Evolutionary conservation across 2,113 vertebrate genomes (phyloP), one percentile per base, ranked within the genome.

Genomic region (Psettodes erumei): DNA sequence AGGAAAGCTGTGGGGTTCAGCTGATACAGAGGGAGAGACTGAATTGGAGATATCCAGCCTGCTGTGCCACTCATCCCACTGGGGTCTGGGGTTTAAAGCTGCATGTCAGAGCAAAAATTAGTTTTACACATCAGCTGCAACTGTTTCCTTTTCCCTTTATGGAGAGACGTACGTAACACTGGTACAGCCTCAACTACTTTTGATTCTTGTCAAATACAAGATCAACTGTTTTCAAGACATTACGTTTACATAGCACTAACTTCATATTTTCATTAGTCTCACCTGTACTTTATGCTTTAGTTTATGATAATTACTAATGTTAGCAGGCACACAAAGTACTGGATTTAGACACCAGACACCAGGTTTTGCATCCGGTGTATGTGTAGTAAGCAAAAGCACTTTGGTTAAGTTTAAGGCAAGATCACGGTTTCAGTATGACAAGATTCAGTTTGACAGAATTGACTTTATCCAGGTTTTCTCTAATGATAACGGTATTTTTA

Each of bases 1-100:
- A 82, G 90, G 85, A 90, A 84, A 86, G 81, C 89, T 88, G 79
- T 68, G 73, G 65, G 89, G 67, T 91, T 86, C 71, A 75, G 71
- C 74, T 85, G 77, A 82, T 76, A 73, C 71, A 76, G 77, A 76
- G 45, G n/a, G n/a, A 77, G 74, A 85, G 62, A 60, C 70, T 81
- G 86, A 90, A 85, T 81, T 82, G 71, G 72, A 86, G 88, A 86
- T 87, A 84, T 79, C 71, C 53, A 59, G 63, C 85, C 77, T 61
- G 71, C 82, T 72, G 58, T 79, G 85, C 47, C 82, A 37, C 71
- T 88, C 72, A 65, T 84, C 75, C 69, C 75, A 42, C 48, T 83
- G 86, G 77, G 62, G 55, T 88, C 67, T 61, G 43, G 60, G 77
- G 62, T 48, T 88, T 72, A 19, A 37, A 75, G 75, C 74, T 51